Evolutionary conservation across 2,888 invertebrate species (phyloP), one percentile per base, ranked within the genome.

Genomic region (Dasypogon diadema): DNA sequence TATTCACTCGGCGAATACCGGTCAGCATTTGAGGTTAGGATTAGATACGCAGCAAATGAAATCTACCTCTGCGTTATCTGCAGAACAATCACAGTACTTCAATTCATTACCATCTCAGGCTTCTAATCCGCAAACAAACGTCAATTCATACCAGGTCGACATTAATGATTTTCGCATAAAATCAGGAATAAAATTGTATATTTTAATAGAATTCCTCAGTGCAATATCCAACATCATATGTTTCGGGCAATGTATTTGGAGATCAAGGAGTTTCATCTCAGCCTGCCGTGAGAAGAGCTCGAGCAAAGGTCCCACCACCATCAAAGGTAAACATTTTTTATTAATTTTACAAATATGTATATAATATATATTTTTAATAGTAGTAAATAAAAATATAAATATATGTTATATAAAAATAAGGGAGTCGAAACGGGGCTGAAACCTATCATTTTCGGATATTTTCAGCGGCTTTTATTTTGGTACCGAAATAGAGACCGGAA

Each of bases 221-320:
- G 80, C 83, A 83, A 81, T 86, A 85, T 81, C 82, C 84, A 54
- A 81, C 82, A 63, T 82, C 84, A 8, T 86, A 86, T 80, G 85
- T 68, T 12, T 72, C 77, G 82, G 72, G 84, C 83, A 80, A 74
- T 55, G 86, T 84, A 34, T 86, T 86, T 79, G 84, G 83, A 34
- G 82, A 81, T 78, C 81, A 81, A 76, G 81, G 75, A 24, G 78
- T 77, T 42, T 77, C 79, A 24, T 74, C 77, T 8, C 82, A 83
- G 79, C 83, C 87, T 2, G 80, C 87, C 79, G 89, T 89, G 72
- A 84, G 87, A 51, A 83, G 87, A 68, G 90, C 89, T 74, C 92
- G 93, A 76, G 92, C 93, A 26, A 87, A 94, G 79, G 90, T 94
- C 76, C 95, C 95, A 21, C 95, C 95, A 26, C 94, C 95, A 4